Conservation (phyloP, 2,113 vertebrate genomes). For the Cochlearius cochlearius region DNA sequence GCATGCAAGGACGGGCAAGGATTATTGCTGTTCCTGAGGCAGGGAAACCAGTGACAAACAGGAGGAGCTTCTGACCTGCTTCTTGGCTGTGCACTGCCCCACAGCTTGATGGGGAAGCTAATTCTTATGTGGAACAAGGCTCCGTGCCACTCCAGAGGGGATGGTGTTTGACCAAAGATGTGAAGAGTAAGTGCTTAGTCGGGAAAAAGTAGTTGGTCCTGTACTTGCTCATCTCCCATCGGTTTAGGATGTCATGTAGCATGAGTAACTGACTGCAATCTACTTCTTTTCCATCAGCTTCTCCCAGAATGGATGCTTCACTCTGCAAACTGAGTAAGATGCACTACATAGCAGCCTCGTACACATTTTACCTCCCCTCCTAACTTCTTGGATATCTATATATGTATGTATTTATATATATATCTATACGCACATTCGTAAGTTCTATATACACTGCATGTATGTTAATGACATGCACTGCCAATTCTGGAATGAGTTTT, state of each 20-base stretch:
- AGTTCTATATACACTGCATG: neutral
- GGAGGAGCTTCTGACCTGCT: neutral
- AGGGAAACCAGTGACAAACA: neutral
- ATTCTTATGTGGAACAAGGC: neutral
- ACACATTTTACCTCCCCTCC: neutral
- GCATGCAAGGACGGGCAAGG: neutral
- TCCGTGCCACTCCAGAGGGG: neutral
- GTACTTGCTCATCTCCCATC: neutral
- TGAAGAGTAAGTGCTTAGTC: neutral
- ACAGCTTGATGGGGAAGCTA: neutral
- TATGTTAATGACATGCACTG: neutral
- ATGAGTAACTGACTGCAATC: neutral
- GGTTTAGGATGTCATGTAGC: neutral
- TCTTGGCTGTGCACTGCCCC: neutral
- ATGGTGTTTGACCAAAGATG: neutral
- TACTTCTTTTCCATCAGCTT: neutral
- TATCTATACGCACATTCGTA: neutral
- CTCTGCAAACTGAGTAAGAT: neutral
- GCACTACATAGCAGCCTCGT: neutral
- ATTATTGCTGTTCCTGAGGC: neutral
- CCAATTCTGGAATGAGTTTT: neutral
- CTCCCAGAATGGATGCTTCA: neutral
- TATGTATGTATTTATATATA: neutral
- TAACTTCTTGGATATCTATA: neutral
- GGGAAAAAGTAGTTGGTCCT: neutral